Conservation (phyloP, 53 echinoderm and acorn worm genomes). For the Patiria pectinifera region DNA sequence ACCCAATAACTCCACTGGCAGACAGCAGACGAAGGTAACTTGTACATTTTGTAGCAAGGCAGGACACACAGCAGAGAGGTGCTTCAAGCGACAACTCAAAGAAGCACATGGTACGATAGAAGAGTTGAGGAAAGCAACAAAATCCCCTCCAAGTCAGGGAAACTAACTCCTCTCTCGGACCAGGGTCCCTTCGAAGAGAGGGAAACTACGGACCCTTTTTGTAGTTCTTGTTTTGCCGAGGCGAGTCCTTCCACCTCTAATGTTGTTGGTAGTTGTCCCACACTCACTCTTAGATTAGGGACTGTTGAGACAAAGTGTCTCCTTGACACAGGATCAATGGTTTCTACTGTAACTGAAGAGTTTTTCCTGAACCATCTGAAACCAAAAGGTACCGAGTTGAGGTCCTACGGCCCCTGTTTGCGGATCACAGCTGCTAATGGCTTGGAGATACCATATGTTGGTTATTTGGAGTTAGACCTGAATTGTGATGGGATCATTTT, state of each 20-base stretch:
- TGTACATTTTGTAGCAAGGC: not conserved
- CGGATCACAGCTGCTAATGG: not conserved
- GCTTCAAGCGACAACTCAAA: not conserved
- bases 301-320: not conserved
- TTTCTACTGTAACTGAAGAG: not conserved
- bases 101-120: not conserved
- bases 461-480: not conserved
- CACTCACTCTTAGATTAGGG: not conserved
- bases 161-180: conserved; percentile 22
- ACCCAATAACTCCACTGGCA: not conserved
- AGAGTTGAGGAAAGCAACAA: not conserved
- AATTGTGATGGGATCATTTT: not conserved
- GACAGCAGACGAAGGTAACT: not conserved
- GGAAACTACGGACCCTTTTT: not conserved
- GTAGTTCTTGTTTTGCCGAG: not conserved
- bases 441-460: not conserved
- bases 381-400: not conserved
- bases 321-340: not conserved
- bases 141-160: not conserved
- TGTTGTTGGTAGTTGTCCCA: not conserved
- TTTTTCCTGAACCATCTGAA: not conserved
- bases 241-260: not conserved
- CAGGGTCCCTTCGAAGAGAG: conserved; percentile 3
- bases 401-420: not conserved
- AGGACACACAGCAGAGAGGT: not conserved